Evolutionary conservation across 2,797 vertebrate species (phyloP), one percentile per base, ranked within the genome.

Genomic region (Hephaestus fuliginosus): DNA sequence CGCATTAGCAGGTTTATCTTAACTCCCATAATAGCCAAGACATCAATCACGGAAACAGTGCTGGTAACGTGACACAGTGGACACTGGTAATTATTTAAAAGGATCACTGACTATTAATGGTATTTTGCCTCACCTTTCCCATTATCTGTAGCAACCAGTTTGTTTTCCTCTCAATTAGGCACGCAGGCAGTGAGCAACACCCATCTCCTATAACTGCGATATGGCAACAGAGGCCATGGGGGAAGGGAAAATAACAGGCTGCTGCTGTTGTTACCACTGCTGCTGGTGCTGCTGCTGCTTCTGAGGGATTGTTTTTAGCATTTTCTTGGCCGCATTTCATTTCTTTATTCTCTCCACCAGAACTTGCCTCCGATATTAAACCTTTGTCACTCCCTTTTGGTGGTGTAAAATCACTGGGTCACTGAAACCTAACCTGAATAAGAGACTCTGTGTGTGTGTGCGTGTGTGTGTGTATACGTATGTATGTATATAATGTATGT

Each of bases 131-230:
- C 91, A 89, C 90, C 92, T 94, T 91, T 91, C 74, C 90, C 89
- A 93, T 95, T 94, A 94, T 91, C 90, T 90, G 80, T 87, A 82
- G 87, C 89, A 90, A 91, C 93, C 89, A 87, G 86, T 93, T 93
- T 92, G 86, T 92, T 93, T 92, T 92, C 90, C 88, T 90, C 90
- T 93, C 91, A 93, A 94, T 93, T 94, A 95, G 82, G 74, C 87
- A 90, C 60, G 74, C 87, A 88, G 78, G 83, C 87, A 55, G 83
- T 84, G 82, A 93, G 89, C 89, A 93, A 92, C 90, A 90, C 80
- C 85, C 86, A 91, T 88, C 89, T 91, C 80, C 86, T 83, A 55
- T 90, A 91, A 84, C 83, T 57, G 81, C 81, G 63, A 83, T 78
- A 80, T 87, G 84, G 76, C 77, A 88, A 74, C 78, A 70, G 60